These are phyloP conservation scores for Eupeodes luniger DNA, from an alignment of 2,888 invertebrate species.

Conservation along the genomic window DNA sequence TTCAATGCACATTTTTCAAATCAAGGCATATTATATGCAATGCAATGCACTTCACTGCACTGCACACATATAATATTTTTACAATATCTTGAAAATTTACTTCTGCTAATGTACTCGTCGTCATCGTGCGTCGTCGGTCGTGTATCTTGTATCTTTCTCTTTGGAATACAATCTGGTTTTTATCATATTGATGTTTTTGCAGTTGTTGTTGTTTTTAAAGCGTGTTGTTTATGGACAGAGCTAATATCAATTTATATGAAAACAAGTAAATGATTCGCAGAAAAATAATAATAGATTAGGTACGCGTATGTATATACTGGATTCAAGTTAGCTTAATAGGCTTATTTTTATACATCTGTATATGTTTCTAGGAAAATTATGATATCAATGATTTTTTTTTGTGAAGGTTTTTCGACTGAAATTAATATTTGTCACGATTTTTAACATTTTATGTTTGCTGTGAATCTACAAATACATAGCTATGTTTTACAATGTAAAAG, in stretches of 20 bases:
- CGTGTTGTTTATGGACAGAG: neutral
- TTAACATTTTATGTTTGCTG: no score
- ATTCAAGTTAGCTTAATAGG: neutral
- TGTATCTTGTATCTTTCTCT: slow-evolving; percentile 10
- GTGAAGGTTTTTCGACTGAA: neutral
- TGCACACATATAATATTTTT: neutral
- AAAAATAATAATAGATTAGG: slow-evolving; percentile 1
- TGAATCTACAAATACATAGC: no score
- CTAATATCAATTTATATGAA: neutral
- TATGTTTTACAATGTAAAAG: no score
- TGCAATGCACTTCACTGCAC: no score
- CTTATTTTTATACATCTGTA: neutral
- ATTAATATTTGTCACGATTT: neutral
- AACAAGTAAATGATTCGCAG: slow-evolving; percentile 10
- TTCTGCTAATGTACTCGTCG: neutral
- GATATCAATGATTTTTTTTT: neutral
- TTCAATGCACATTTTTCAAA: slow-evolving; percentile 4
- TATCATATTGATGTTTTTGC: neutral
- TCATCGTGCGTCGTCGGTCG: no score
- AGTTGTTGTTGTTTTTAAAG: neutral
- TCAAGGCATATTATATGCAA: neutral
- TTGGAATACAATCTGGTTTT: slow-evolving; percentile 5
- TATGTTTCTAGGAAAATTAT: neutral
- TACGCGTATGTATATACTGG: no score
- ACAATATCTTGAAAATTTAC: neutral